Conservation (phyloP, 2,113 vertebrate species). For the Cromileptes altivelis region DNA sequence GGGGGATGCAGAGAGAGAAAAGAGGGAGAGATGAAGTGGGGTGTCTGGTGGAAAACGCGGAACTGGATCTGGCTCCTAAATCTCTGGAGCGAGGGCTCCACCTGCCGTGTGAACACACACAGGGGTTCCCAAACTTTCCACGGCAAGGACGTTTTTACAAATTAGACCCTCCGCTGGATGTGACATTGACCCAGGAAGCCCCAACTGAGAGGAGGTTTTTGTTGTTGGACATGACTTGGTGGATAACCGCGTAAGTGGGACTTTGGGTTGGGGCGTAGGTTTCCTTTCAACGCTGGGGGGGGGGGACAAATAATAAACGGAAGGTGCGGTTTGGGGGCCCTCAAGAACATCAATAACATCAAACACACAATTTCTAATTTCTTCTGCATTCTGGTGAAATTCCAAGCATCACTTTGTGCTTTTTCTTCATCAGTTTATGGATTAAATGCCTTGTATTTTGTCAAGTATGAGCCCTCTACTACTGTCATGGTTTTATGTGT, state of each 20-base stretch:
- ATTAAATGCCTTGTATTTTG: too few relatives aligned
- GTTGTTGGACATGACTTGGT: neutral
- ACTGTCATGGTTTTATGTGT: too few relatives aligned
- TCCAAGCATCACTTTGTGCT: too few relatives aligned
- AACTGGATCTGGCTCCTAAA: conserved; percentile 76
- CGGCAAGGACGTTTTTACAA: neutral
- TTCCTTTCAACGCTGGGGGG: too few relatives aligned
- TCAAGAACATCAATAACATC: too few relatives aligned
- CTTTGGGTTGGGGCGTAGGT: neutral
- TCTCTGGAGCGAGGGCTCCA: conserved; percentile 82
- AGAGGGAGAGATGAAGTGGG: conserved; percentile 43
- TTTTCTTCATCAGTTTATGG: too few relatives aligned
- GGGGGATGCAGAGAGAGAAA: conserved; percentile 61
- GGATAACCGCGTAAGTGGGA: neutral
- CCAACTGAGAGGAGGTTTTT: neutral
- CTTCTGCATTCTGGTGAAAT: too few relatives aligned
- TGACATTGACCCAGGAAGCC: neutral
- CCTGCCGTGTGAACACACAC: conserved; percentile 74
- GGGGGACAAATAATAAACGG: too few relatives aligned
- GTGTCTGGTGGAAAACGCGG: conserved; percentile 78
- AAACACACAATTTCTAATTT: too few relatives aligned
- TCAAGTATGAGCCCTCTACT: too few relatives aligned
- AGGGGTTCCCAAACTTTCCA: conserved; percentile 19
- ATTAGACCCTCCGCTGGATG: neutral
- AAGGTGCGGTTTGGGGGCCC: too few relatives aligned